phyloP scores from a whole-genome alignment of 2,113 vertebrate species.

The Macaca nemestrina region DNA sequence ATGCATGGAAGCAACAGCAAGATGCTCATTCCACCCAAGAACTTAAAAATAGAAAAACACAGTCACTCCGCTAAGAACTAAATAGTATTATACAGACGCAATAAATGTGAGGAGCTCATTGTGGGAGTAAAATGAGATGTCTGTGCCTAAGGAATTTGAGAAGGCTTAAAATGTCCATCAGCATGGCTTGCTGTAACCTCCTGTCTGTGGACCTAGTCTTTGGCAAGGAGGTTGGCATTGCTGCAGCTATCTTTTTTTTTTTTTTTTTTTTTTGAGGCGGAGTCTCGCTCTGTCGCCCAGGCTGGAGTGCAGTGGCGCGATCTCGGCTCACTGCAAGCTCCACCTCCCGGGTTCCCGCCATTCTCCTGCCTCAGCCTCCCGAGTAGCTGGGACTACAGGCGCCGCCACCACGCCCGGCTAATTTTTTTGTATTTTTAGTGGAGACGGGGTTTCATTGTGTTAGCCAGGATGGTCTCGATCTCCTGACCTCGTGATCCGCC shows the following conservation, averaged over 20 bases:
- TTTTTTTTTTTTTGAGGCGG: too few species aligned
- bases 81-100: background rate
- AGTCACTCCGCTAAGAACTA: background rate
- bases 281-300: too few species aligned
- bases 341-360: too few species aligned
- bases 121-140: background rate
- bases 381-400: too few species aligned
- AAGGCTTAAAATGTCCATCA: background rate
- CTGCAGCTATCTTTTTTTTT: background rate
- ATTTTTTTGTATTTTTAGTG: too few species aligned
- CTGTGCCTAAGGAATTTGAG: background rate
- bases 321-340: too few species aligned
- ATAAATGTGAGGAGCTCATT: background rate
- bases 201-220: background rate
- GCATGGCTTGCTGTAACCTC: background rate
- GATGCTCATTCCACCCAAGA: background rate
- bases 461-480: too few species aligned
- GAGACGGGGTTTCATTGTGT: too few species aligned
- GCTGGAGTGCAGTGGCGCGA: too few species aligned
- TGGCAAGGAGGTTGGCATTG: background rate
- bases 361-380: too few species aligned
- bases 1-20: background rate
- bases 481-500: too few species aligned
- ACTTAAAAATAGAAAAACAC: background rate
- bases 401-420: too few species aligned